Evolutionary conservation across 2,797 vertebrate genomes (phyloP).

Genomic region (Lates japonicus): DNA sequence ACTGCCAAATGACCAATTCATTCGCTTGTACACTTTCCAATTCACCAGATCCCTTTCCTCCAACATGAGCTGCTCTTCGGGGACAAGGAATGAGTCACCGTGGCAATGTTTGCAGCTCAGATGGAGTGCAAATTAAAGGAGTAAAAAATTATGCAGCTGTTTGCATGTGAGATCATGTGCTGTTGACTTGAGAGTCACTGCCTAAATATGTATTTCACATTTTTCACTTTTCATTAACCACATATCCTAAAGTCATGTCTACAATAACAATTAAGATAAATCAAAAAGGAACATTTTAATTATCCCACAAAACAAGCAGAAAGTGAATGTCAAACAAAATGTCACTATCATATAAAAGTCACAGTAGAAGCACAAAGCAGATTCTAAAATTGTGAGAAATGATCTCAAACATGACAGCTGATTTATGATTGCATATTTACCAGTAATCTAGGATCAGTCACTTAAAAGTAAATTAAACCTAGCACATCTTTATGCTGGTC

Average conservation of each 20-base stretch:
- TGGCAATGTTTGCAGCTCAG: conserved; percentile 38
- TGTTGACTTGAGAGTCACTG: conserved; percentile 10
- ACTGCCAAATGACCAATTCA: conserved; percentile 46
- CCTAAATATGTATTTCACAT: conserved; percentile 11
- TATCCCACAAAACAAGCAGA: background rate
- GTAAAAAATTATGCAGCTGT: conserved; percentile 50
- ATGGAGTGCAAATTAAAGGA: conserved; percentile 39
- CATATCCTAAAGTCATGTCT: background rate
- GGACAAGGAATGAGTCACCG: conserved; percentile 54
- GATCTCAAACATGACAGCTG: background rate
- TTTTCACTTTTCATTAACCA: background rate
- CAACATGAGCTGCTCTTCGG: conserved; percentile 34
- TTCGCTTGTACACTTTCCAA: conserved; percentile 40
- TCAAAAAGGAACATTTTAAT: conserved; percentile 2
- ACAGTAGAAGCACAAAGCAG: background rate
- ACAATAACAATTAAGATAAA: background rate
- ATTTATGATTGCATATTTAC: background rate
- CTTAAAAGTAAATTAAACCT: too few species aligned
- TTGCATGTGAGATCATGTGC: conserved; percentile 40
- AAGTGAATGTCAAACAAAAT: too few species aligned
- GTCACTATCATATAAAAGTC: background rate
- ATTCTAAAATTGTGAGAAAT: background rate
- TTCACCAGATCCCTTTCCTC: conserved; percentile 40
- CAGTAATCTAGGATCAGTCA: background rate
- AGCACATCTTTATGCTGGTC: too few species aligned